These are phyloP conservation scores for Serranus cabrilla DNA, from an alignment of 2,797 vertebrate genomes.

Conservation along the genomic window DNA sequence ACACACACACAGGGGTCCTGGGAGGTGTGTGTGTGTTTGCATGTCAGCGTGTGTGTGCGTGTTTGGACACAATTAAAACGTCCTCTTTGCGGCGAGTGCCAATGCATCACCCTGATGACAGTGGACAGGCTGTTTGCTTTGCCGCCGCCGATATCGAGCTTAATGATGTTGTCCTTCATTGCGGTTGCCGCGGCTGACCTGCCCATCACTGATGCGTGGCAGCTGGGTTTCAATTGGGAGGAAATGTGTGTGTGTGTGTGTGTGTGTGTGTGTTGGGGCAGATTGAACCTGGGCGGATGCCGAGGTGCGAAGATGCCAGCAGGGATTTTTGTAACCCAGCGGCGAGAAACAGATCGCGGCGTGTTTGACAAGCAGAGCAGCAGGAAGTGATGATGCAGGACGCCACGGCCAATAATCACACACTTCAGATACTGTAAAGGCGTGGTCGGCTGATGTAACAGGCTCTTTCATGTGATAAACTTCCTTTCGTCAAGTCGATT, in stretches of 20 bases:
- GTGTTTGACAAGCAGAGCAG: constrained; percentile 37
- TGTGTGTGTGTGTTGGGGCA: constrained; percentile 24
- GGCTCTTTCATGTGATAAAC: constrained; percentile 1
- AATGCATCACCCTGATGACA: constrained; percentile 82
- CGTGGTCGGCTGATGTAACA: neutral
- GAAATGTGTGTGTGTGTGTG: constrained; percentile 25
- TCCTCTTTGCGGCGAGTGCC: constrained; percentile 67
- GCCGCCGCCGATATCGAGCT: constrained; percentile 74
- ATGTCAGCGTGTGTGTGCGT: constrained; percentile 34
- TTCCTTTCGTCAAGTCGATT: too few species aligned
- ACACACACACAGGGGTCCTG: neutral
- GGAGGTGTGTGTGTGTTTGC: constrained; percentile 39
- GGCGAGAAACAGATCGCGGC: constrained; percentile 32
- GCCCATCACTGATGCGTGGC: constrained; percentile 67
- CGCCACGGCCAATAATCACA: neutral
- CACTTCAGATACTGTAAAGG: neutral
- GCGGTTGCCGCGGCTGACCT: constrained; percentile 58
- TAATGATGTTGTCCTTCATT: constrained; percentile 85
- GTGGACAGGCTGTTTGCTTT: constrained; percentile 80
- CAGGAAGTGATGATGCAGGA: constrained; percentile 12
- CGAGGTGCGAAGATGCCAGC: constrained; percentile 48
- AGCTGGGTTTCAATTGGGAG: constrained; percentile 49
- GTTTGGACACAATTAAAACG: constrained; percentile 79
- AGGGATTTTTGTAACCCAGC: constrained; percentile 51
- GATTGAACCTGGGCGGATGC: constrained; percentile 42